Conservation (phyloP, 2,888 invertebrate genomes). For the Drosophila bunnanda region DNA sequence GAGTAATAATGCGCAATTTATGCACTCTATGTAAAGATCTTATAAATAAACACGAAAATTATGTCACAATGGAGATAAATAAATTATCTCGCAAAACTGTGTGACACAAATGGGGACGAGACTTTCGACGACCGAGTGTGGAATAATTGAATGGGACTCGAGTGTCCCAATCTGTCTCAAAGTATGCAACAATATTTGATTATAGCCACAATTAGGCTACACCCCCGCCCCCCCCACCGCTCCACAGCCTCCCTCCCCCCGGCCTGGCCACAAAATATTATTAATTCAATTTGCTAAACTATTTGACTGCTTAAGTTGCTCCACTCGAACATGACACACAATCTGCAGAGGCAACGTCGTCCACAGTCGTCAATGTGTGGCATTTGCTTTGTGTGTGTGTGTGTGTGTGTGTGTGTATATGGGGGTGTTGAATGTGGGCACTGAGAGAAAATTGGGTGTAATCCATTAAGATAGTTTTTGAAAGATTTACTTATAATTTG, state of each 20-base stretch:
- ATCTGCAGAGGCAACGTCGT: conserved; percentile 19
- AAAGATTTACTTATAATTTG: neutral
- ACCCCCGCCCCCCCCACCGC: neutral
- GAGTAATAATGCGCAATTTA: conserved; percentile 10
- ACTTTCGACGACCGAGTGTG: conserved; percentile 16
- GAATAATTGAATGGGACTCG: conserved; percentile 30
- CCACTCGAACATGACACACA: conserved; percentile 48
- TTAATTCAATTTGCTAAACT: conserved; percentile 72
- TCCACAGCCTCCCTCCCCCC: neutral
- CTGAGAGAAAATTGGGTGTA: neutral
- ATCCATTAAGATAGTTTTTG: neutral
- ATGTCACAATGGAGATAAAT: conserved; percentile 5
- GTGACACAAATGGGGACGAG: too few species aligned
- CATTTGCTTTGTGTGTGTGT: neutral
- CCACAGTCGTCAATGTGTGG: conserved; percentile 4
- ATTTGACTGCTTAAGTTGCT: conserved; percentile 57
- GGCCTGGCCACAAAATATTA: conserved; percentile 57
- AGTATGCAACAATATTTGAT: conserved; percentile 46
- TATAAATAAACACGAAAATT: conserved; percentile 18
- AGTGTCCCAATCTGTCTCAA: conserved; percentile 22
- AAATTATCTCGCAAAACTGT: conserved; percentile 10
- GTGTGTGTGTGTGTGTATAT: neutral
- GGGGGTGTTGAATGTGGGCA: conserved; percentile 13
- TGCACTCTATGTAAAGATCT: conserved; percentile 4
- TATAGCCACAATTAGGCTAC: conserved; percentile 41